Conservation (phyloP, 2,113 vertebrate species). For the Salminus brasiliensis region DNA sequence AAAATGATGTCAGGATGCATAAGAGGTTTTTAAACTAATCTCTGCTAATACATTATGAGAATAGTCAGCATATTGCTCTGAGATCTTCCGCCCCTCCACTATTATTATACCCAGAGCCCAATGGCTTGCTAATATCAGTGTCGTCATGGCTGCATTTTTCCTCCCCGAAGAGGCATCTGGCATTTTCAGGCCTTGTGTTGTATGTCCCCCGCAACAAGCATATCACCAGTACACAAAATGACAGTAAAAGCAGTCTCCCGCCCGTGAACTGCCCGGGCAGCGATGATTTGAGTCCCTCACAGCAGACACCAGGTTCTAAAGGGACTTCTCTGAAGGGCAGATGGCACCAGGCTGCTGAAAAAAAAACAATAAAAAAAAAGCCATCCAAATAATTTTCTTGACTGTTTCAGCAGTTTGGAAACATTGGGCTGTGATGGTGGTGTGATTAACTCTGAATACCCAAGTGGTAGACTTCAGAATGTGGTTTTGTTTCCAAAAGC, state of each 20-base stretch:
- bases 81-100: background rate
- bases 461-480: too few species aligned
- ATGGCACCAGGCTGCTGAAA: slow-evolving; percentile 24
- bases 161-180: slow-evolving; percentile 11
- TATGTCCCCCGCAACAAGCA: background rate
- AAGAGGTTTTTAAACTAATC: background rate
- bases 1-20: background rate
- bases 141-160: slow-evolving; percentile 38
- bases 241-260: slow-evolving; percentile 8
- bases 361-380: background rate
- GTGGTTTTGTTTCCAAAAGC: background rate
- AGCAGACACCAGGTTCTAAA: slow-evolving; percentile 37
- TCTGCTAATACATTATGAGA: background rate
- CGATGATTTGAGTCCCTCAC: slow-evolving; percentile 37
- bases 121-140: slow-evolving; percentile 52
- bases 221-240: slow-evolving; percentile 36
- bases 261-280: slow-evolving; percentile 18
- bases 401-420: background rate
- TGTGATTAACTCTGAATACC: too few species aligned
- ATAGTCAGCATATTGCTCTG: background rate
- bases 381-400: slow-evolving; percentile 14
- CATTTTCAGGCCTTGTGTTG: slow-evolving; percentile 22
- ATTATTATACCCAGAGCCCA: slow-evolving; percentile 1
- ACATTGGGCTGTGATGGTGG: too few species aligned
- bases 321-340: slow-evolving; percentile 23